phyloP scores from a whole-genome alignment of 2,113 vertebrate species.

The Indicator maculatus region DNA sequence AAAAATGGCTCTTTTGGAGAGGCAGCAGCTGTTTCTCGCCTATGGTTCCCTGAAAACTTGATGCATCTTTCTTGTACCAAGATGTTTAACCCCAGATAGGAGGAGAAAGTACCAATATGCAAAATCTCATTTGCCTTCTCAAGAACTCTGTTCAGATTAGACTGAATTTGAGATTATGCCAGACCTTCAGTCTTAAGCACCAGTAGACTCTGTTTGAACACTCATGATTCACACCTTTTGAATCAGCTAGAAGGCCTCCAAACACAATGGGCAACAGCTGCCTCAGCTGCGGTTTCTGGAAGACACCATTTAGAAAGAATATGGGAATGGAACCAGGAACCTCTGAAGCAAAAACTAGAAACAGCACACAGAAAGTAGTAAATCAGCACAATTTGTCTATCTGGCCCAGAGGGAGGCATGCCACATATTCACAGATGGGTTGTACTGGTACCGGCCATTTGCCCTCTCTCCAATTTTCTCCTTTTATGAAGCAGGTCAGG shows the following conservation, averaged over 20 bases:
- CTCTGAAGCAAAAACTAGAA: not conserved
- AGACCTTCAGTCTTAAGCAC: not conserved
- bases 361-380: not conserved
- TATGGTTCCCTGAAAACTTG: not conserved
- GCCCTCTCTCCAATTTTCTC: not conserved
- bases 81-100: not conserved
- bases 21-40: not conserved
- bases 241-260: not conserved
- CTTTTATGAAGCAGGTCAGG: not conserved
- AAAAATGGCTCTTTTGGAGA: not conserved
- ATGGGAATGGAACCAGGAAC: not conserved
- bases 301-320: not conserved
- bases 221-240: fast-evolving
- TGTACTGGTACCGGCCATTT: not conserved
- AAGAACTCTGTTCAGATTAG: not conserved
- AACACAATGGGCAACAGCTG: not conserved
- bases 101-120: not conserved
- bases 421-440: not conserved
- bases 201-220: not conserved
- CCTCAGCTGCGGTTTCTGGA: not conserved
- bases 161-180: not conserved
- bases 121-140: not conserved
- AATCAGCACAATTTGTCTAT: not conserved
- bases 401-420: fast-evolving
- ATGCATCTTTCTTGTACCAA: not conserved